A percentile compares a stretch with the other conserved stretches of the same genome.
These are phyloP conservation scores for Diuraphis noxia DNA, from an alignment of 1,140 invertebrate genomes.

Conservation along the genomic window DNA sequence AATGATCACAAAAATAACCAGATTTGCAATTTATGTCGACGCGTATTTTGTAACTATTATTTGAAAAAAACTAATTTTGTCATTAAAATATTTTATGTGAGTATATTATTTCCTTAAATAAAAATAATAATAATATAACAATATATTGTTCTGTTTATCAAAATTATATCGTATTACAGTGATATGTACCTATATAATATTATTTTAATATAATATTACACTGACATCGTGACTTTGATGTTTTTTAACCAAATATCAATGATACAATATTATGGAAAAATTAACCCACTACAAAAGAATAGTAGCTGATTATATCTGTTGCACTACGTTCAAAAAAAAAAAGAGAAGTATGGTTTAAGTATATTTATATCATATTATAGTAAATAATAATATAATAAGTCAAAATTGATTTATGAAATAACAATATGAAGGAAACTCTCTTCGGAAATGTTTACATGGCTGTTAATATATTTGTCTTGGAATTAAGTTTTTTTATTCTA, in stretches of 20 bases:
- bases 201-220: background rate
- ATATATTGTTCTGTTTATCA: background rate
- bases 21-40: background rate
- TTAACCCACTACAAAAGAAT: background rate
- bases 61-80: background rate
- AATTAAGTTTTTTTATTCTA: too few species aligned
- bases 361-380: background rate
- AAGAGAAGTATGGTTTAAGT: background rate
- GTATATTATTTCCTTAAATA: background rate
- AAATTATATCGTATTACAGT: background rate
- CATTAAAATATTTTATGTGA: background rate
- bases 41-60: background rate
- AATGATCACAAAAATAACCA: constrained; percentile 37
- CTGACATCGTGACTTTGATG: background rate
- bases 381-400: background rate
- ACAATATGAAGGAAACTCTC: background rate
- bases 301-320: background rate
- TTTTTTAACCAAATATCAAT: background rate
- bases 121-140: background rate
- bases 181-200: too few species aligned
- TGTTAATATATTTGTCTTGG: too few species aligned
- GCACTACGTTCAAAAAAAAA: background rate
- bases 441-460: too few species aligned
- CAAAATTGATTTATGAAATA: background rate
- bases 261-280: background rate